Evolutionary conservation across 2,888 invertebrate genomes (phyloP).

Genomic region (Microctonus hyperodae): DNA sequence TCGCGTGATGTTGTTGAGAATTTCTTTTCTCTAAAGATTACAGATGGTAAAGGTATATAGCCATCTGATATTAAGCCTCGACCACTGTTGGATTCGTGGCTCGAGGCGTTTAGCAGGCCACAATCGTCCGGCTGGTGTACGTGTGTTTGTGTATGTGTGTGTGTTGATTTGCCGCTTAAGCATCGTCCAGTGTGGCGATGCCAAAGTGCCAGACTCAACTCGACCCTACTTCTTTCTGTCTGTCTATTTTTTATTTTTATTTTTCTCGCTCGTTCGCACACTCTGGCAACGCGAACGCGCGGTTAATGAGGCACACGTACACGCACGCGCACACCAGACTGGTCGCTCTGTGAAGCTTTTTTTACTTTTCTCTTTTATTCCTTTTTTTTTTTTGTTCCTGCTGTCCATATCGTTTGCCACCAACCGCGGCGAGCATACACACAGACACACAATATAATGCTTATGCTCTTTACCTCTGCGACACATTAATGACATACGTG

Average conservation of each 20-base stretch:
- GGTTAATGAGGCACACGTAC: conserved; percentile 57
- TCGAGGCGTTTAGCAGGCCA: conserved; percentile 57
- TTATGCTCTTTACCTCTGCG: conserved; percentile 50
- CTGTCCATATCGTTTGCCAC: conserved; percentile 36
- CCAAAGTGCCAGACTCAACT: conserved; percentile 11
- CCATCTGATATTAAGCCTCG: conserved; percentile 38
- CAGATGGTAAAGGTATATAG: conserved; percentile 52
- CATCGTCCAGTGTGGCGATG: conserved; percentile 33
- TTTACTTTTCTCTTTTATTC: conserved; percentile 27
- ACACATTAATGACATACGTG: conserved; percentile 59
- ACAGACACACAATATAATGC: conserved; percentile 44
- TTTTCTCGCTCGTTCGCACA: conserved; percentile 24
- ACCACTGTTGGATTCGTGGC: conserved; percentile 52
- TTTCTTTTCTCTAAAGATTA: not conserved
- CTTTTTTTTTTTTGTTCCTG: conserved; percentile 20
- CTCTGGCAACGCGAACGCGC: conserved; percentile 47
- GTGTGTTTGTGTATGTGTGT: not conserved
- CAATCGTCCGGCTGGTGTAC: conserved; percentile 54
- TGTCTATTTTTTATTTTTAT: conserved; percentile 16
- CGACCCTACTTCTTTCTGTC: conserved; percentile 16
- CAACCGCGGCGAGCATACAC: conserved; percentile 31
- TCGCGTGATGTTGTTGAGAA: no score
- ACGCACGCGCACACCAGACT: conserved; percentile 48
- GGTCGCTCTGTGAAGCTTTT: not conserved
- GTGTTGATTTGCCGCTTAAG: conserved; percentile 48